Base-by-base conservation (phyloP, 2,888 invertebrate genomes). In the Meliscaeva auricollis region DNA sequence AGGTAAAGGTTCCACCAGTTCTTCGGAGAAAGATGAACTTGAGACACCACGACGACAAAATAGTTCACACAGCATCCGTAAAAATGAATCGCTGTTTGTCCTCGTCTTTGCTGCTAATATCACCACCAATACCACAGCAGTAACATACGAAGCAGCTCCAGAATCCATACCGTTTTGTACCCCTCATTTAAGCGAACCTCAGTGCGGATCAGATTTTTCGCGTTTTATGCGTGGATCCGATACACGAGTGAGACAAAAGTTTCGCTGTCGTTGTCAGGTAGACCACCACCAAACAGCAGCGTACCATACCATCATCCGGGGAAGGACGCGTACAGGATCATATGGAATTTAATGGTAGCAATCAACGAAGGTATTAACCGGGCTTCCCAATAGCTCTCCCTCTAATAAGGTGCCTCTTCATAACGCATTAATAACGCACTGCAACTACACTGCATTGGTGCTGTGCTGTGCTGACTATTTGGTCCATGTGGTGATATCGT, bases 391-490 rank as follows among this genome's bases (percentile, higher is more conserved):
- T 62, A 48, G 64, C 66, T 85, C 81, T 85, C 73, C 60, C 85
- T 77, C 81, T 85, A 85, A 85, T 85, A 81, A 85, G 85, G 80
- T 85, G 81, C 76, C 85, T 85, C 85, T 77, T 85, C 85, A 85
- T 77, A 77, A 85, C 85, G 85, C 85, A 85, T 77, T 85, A 85
- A 85, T 85, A 85, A 85, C 81, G 81, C 85, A 81, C 80, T 77
- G n/a, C 69, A 9, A 26, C 20, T 41, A n/a, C n/a, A n/a, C n/a
- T n/a, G n/a, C n/a, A n/a, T n/a, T n/a, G n/a, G n/a, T 0, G 15
- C 41, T 52, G 13, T 32, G 56, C 56, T 79, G 60, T 54, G 60
- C n/a, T n/a, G 60, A 66, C 72, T 64, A 22, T 30, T 64, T 32
- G 48, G 20, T 20, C 32, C 30, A 35, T 17, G n/a, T 17, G 60